phyloP scores from a whole-genome alignment of 2,797 vertebrate species.

The Falco concolor region DNA sequence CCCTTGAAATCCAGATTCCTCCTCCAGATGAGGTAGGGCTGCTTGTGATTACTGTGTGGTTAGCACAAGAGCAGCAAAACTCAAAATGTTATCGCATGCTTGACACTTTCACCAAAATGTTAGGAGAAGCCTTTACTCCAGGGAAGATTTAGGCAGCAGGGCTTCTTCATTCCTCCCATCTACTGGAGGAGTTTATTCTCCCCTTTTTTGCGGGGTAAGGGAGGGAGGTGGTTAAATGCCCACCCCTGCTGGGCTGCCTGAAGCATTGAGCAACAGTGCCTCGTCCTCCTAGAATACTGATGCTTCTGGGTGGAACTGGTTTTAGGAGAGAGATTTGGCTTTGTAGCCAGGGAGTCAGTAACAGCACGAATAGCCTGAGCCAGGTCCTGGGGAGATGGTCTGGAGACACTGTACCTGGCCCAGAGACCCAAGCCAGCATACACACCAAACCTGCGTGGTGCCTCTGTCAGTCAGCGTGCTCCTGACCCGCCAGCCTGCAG shows the following conservation, averaged over 20 bases:
- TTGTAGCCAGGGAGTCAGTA: not conserved
- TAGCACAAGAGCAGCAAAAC: not conserved
- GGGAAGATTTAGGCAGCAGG: not conserved
- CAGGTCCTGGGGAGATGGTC: not conserved
- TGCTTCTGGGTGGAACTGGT: not conserved
- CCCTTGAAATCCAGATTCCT: slow-evolving; percentile 25
- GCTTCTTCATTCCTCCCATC: not conserved
- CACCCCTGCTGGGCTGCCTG: not conserved
- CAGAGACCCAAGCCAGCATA: not conserved
- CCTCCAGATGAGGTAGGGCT: not conserved
- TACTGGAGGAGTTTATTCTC: not conserved
- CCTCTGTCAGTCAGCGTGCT: rapidly evolving
- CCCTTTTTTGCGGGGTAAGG: not conserved
- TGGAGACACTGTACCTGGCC: not conserved
- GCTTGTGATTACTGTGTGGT: not conserved
- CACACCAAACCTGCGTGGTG: not conserved
- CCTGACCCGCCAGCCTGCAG: not conserved
- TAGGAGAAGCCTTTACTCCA: not conserved
- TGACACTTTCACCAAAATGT: not conserved
- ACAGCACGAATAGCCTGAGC: not conserved
- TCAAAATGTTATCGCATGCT: rapidly evolving
- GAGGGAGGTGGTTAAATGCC: not conserved
- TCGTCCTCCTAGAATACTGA: not conserved
- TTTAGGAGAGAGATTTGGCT: not conserved
- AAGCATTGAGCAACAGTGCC: not conserved